Evolutionary conservation across 2,888 invertebrate species (phyloP).

Genomic region (Rhopalosiphum nymphaeae): DNA sequence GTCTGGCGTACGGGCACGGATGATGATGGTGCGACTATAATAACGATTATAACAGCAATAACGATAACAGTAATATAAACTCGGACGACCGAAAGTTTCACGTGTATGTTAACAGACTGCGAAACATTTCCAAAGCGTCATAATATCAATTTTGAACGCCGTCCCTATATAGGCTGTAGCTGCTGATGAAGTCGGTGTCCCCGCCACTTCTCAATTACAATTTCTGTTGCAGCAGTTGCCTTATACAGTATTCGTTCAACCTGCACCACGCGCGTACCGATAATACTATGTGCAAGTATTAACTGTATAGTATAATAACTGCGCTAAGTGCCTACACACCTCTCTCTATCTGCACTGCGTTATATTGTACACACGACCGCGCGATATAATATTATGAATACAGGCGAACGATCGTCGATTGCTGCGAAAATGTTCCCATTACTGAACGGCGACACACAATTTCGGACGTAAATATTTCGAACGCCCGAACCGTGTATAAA

Average conservation of each 20-base stretch:
- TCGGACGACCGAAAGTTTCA: constrained; percentile 28
- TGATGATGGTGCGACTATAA: neutral
- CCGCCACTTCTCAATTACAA: no score
- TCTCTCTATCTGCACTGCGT: neutral
- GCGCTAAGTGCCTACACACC: neutral
- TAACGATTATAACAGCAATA: neutral
- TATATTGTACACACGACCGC: neutral
- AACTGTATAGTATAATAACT: neutral
- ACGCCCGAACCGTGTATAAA: neutral
- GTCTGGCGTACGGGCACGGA: neutral
- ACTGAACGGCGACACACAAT: neutral
- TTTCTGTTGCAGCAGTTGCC: neutral
- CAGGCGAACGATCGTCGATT: neutral
- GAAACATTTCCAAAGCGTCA: neutral
- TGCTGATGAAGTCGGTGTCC: neutral
- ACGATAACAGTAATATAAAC: constrained; percentile 8
- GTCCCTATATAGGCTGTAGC: neutral
- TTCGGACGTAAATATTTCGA: neutral
- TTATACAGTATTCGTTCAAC: neutral
- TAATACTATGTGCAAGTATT: neutral
- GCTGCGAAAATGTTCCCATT: neutral
- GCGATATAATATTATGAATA: neutral
- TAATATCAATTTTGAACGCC: neutral
- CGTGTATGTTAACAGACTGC: neutral
- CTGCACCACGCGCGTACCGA: neutral